A percentile compares a stretch with the other conserved stretches of the same genome.
phyloP scores from a whole-genome alignment of 35 echinoderm and acorn worm species.

The Lytechinus pictus region DNA sequence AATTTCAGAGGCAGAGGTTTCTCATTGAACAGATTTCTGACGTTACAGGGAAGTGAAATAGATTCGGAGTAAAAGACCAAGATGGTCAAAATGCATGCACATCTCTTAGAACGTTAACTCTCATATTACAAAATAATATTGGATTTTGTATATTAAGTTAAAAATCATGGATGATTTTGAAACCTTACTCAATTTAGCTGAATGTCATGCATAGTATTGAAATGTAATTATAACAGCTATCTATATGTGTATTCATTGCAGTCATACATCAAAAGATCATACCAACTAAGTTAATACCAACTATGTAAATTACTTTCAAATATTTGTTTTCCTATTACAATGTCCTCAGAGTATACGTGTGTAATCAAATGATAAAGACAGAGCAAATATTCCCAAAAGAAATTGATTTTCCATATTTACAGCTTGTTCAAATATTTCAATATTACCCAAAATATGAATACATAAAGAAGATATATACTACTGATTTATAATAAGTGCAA shows the following conservation, averaged over 20 bases:
- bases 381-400: too few species aligned
- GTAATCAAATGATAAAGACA: too few species aligned
- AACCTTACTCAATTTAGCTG: background rate
- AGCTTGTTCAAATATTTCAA: too few species aligned
- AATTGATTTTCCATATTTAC: too few species aligned
- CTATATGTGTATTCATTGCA: background rate
- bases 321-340: too few species aligned
- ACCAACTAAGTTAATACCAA: too few species aligned
- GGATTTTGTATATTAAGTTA: background rate
- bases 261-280: too few species aligned
- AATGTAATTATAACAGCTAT: background rate
- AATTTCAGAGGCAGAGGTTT: background rate
- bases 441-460: background rate
- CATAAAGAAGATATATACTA: background rate
- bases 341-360: too few species aligned
- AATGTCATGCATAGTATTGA: background rate
- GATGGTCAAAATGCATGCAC: background rate
- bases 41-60: background rate
- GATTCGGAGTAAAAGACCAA: background rate
- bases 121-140: background rate
- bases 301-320: too few species aligned
- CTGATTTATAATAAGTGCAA: background rate
- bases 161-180: background rate
- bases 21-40: background rate
- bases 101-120: background rate